Evolutionary conservation across 2,888 invertebrate genomes (phyloP).

Genomic region (Orthonevra nobilis): DNA sequence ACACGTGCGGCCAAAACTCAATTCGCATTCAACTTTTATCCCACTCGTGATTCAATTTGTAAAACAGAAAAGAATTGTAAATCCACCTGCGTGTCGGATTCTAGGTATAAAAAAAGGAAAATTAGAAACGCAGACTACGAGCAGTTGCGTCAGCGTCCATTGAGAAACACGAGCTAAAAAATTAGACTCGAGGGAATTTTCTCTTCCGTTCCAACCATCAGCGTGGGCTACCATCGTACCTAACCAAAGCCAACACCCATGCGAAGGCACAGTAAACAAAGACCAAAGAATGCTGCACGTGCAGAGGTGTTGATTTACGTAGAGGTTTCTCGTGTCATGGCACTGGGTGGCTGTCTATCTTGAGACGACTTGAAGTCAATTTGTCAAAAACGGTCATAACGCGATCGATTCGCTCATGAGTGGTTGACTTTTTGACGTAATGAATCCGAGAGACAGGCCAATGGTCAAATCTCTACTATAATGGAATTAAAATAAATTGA

Average conservation of each 20-base stretch:
- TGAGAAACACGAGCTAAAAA: slow-evolving; percentile 29
- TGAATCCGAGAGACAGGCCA: slow-evolving; percentile 13
- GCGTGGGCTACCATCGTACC: slow-evolving; percentile 48
- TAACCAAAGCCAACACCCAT: slow-evolving; percentile 49
- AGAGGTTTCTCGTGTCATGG: slow-evolving; percentile 2
- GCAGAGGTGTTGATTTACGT: slow-evolving; percentile 59
- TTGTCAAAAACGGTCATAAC: slow-evolving; percentile 39
- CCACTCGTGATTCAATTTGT: too few relatives aligned
- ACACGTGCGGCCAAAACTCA: slow-evolving; percentile 5
- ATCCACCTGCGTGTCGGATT: slow-evolving; percentile 36
- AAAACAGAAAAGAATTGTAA: not conserved
- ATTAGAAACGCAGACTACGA: not conserved
- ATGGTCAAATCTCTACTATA: slow-evolving; percentile 37
- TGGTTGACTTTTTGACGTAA: slow-evolving; percentile 19
- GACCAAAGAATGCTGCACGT: slow-evolving; percentile 38
- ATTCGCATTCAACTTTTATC: not conserved
- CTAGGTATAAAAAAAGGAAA: not conserved
- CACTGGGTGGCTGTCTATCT: too few relatives aligned
- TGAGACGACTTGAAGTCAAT: too few relatives aligned
- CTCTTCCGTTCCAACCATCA: slow-evolving; percentile 21
- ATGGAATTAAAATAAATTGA: slow-evolving; percentile 24
- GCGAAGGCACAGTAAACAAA: slow-evolving; percentile 23
- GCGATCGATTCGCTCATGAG: not conserved
- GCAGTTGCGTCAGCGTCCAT: slow-evolving; percentile 22
- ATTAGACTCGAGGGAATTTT: slow-evolving; percentile 26